These are phyloP conservation scores for Sebastes steindachneri DNA, from an alignment of 2,797 vertebrate species.

Conservation along the genomic window DNA sequence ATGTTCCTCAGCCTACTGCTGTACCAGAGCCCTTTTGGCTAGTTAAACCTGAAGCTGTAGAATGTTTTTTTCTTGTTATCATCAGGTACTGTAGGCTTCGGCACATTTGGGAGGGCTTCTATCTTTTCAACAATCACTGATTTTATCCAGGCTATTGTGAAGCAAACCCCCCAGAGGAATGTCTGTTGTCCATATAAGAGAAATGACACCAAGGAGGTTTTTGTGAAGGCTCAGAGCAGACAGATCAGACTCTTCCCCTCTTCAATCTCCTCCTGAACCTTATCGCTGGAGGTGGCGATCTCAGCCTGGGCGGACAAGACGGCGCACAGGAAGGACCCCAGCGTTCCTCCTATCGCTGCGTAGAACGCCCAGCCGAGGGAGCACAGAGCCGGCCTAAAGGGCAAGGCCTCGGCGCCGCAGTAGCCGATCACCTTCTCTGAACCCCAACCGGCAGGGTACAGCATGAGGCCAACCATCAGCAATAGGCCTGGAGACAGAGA, in stretches of 20 bases:
- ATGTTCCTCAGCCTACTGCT: conserved; percentile 1
- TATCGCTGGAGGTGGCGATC: conserved; percentile 96
- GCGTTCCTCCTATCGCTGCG: conserved; percentile 91
- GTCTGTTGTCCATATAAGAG: neutral
- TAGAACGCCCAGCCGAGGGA: conserved; percentile 98
- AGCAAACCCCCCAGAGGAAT: neutral
- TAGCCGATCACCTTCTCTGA: conserved; percentile 90
- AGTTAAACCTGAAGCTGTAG: neutral
- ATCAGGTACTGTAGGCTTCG: neutral
- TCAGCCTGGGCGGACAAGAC: conserved; percentile 96
- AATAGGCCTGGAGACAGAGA: conserved; percentile 87
- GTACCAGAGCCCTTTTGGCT: neutral
- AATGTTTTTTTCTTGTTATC: neutral
- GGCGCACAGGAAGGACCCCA: conserved; percentile 92
- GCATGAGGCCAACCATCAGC: conserved; percentile 95
- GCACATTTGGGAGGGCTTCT: neutral
- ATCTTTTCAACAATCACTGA: conserved; percentile 8
- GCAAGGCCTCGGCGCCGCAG: conserved; percentile 90
- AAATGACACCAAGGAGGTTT: neutral
- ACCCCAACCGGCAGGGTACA: conserved; percentile 97
- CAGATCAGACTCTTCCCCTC: conserved; percentile 97
- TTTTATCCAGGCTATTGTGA: conserved; percentile 24
- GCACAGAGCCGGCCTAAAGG: conserved; percentile 90
- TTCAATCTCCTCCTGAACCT: conserved; percentile 97
- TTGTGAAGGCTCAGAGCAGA: conserved; percentile 84